A percentile compares a stretch with the other conserved stretches of the same genome.
These are phyloP conservation scores for Pipistrellus pygmaeus DNA, from an alignment of 2,797 vertebrate species.

Conservation along the genomic window DNA sequence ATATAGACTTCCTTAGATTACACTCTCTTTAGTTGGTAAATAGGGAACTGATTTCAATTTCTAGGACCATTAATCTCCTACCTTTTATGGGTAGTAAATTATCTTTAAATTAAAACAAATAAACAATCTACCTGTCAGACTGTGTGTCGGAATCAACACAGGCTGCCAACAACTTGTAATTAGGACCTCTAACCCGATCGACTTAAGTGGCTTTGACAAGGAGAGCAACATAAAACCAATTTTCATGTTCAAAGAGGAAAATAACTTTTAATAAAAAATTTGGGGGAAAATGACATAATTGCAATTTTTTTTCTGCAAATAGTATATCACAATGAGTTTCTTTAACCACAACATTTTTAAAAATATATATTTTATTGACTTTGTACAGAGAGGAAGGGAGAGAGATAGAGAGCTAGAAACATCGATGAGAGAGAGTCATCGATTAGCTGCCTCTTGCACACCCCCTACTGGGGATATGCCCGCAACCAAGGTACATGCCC, in stretches of 20 bases:
- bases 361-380: too few species aligned
- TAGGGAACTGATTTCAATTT: constrained; percentile 74
- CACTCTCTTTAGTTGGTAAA: constrained; percentile 65
- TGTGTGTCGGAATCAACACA: constrained; percentile 59
- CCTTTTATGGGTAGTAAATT: constrained; percentile 76
- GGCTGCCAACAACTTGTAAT: constrained; percentile 70
- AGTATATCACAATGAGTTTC: constrained; percentile 32
- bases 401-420: too few species aligned
- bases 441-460: too few species aligned
- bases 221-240: constrained; percentile 30
- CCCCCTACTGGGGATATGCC: too few species aligned
- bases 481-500: too few species aligned
- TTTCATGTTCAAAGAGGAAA: constrained; percentile 73
- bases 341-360: constrained; percentile 44
- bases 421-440: too few species aligned
- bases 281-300: neutral
- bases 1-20: constrained; percentile 37
- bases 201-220: constrained; percentile 70
- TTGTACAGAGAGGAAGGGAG: too few species aligned
- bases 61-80: constrained; percentile 69
- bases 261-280: constrained; percentile 67
- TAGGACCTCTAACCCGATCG: constrained; percentile 67
- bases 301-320: neutral
- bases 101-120: constrained; percentile 80
- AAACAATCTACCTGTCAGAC: constrained; percentile 70